Evolutionary conservation across 2,888 invertebrate genomes (phyloP), one percentile per base, ranked within the genome.

Genomic region (Stenolophus ochropezus): DNA sequence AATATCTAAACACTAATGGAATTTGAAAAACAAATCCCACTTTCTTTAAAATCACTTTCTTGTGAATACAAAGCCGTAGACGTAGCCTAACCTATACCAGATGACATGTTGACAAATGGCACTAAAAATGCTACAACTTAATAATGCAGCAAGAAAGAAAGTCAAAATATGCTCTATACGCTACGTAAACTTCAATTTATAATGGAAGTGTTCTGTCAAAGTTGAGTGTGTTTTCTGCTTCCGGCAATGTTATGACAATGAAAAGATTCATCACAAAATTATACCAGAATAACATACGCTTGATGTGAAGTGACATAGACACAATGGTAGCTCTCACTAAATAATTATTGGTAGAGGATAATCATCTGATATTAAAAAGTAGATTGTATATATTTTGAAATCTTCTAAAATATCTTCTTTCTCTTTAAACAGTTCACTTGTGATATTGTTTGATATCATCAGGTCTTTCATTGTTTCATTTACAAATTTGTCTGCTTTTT

Each of bases 11-110:
- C 20, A 11, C 8, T 20, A 56, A 25, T 61, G 14, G n/a, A 61
- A 56, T 56, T 2, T 51, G 18, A 56, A 1, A 61, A 23, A n/a
- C 23, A 61, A 14, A 61, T 61, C 61, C 61, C 11, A 61, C 61
- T 61, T 61, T 61, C 61, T 61, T 61, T 21, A 3, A 23, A 61
- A 58, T 25, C 21, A 8, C 58, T 58, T 58, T 58, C 58, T 4
- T 23, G 21, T n/a, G n/a, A 25, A 23, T 6, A 61, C 25, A 61
- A 61, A 23, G 56, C 0, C 56, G 18, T 11, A 3, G 1, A 23
- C n/a, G n/a, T n/a, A n/a, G n/a, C n/a, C n/a, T n/a, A 25, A 61
- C 58, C 20, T 20, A 33, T 2, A 33, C 1, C 33, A 33, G 33
- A 53, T 53, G 53, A 20, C 21, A 21, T 20, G 56, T 8, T 56